phyloP scores from a whole-genome alignment of 2,113 vertebrate genomes.

The Phaethon lepturus region DNA sequence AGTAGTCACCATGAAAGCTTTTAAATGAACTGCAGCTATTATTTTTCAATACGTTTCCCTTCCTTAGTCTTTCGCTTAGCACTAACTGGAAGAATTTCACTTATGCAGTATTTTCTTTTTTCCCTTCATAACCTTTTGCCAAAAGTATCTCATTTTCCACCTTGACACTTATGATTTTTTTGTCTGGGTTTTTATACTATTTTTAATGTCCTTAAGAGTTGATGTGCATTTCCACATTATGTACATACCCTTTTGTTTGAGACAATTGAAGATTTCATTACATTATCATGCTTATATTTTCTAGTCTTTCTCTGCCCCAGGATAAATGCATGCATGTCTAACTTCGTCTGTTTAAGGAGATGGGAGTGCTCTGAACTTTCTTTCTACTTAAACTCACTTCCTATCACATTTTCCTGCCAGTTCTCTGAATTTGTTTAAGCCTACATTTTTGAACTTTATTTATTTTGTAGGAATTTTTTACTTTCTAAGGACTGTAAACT shows the following conservation, averaged over 20 bases:
- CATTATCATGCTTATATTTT: not conserved
- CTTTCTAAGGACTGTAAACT: not conserved
- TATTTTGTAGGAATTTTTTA: not conserved
- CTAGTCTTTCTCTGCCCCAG: not conserved
- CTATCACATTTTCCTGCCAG: not conserved
- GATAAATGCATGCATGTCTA: not conserved
- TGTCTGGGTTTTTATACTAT: not conserved
- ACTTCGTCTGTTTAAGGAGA: not conserved
- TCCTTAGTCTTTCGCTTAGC: not conserved
- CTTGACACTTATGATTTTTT: not conserved
- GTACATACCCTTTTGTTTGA: not conserved
- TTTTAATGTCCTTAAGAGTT: not conserved
- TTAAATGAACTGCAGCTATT: not conserved
- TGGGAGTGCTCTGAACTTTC: not conserved
- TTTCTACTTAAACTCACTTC: not conserved
- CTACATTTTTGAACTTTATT: not conserved
- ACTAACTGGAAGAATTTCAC: not conserved
- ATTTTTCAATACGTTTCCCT: not conserved
- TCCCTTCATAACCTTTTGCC: not conserved
- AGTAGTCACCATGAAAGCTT: not conserved
- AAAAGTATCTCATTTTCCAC: not conserved
- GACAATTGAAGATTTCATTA: not conserved
- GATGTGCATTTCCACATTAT: not conserved
- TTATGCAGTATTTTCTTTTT: not conserved
- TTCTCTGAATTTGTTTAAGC: not conserved